Base-by-base conservation (phyloP, 1,140 invertebrate species). In the Procambarus clarkii region DNA sequence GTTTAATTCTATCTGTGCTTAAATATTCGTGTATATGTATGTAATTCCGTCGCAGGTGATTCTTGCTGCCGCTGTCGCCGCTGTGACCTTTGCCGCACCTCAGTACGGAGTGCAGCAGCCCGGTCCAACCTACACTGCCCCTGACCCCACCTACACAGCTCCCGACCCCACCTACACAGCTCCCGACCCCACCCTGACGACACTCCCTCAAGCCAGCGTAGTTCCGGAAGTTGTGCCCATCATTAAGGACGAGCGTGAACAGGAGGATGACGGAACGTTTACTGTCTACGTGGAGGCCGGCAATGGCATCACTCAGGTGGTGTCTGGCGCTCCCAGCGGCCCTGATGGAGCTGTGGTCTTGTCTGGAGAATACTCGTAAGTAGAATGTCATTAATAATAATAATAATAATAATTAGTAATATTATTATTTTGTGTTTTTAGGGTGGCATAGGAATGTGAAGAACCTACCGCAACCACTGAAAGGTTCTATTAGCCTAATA, bases 291-390 rank as follows among this genome's bases (percentile, higher is more conserved):
- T 91, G 4, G 89, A 91, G 74, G 85, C 89, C 24, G 89, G 89
- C 18, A 79, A 91, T 58, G 89, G 89, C 45, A 86, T 91, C 89
- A 21, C 9, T 18, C 48, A 76, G 71, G 74, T 82, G 3, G n/a
- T 85, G 74, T 84, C 89, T 34, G 89, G 89, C 21, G 58, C 83
- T 60, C 74, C 82, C 45, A n/a, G 76, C 34, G 89, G 89, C 1
- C 82, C 83, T 2, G 50, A 84, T 15, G 89, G 89, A 9, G 82
- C 82, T 48, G 82, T 91, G 15, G 79, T 86, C 74, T 78, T 76
- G 82, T 50, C 89, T n/a, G 89, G 89, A 48, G 69, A 78, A n/a
- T 91, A 85, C 71, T 71, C 89, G 89, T 91, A 54, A 91, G 89
- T 90, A 48, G 13, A 34, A 34, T 34, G 34, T 34, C 34, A 34